Evolutionary conservation across 2,797 vertebrate genomes (phyloP), one percentile per base, ranked within the genome.

Genomic region (Eidolon dupreanum): DNA sequence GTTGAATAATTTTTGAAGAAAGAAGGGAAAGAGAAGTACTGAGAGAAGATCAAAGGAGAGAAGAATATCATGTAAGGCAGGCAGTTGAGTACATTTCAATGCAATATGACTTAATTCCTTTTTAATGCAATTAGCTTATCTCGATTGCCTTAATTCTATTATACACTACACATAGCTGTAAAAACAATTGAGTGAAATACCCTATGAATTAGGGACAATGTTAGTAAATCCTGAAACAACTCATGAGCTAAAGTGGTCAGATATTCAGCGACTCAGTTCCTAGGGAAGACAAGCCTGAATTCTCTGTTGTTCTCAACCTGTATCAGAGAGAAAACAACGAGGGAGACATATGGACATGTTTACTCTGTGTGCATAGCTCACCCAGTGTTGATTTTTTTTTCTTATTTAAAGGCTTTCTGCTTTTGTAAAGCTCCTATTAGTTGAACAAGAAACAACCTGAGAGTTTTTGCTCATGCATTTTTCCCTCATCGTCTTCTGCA

Each of bases 81-180:
- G 65, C 7, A 12, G 20, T 46, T 43, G 16, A 89, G 49, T 55
- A 57, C 1, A 38, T 84, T 90, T 85, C 15, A 28, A 55, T 26
- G 84, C 59, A n/a, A 8, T 38, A 20, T 66, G 6, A 68, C 38
- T 96, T 93, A 68, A 49, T 92, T 91, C 28, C 31, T 59, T 88
- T 84, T 68, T 90, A 9, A 81, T 68, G 81, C 53, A 82, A 38
- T 93, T 91, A 74, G 22, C 15, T 85, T 9, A 46, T 68, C 70
- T 83, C 63, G n/a, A 91, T 74, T 73, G 22, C 92, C 70, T 90
- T 93, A 75, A 57, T 91, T 95, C 55, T 90, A 93, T 78, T 89
- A 55, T 66, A 59, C 20, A 65, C 46, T 41, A 49, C 28, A n/a
- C 28, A 74, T 65, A 85, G 86, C 87, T 94, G 90, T 26, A 65